Percentiles rank a stretch among this genome's conserved stretches.
Evolutionary conservation across 2,797 vertebrate species (phyloP).

Genomic region (Malurus leucopterus): DNA sequence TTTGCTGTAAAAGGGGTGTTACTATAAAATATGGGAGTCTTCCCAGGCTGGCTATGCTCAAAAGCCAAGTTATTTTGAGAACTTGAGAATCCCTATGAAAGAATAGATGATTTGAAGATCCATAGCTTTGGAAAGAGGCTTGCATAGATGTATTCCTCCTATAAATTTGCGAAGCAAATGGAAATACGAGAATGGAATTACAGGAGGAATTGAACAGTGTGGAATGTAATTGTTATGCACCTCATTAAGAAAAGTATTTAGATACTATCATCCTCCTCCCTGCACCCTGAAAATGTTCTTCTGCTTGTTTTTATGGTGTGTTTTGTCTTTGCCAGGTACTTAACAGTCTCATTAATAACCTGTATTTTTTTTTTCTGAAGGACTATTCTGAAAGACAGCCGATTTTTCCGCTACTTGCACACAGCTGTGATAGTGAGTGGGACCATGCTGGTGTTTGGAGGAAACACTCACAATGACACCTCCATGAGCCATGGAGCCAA

Average conservation of each 20-base stretch:
- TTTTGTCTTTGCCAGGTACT: background rate
- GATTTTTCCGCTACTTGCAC: constrained; percentile 94
- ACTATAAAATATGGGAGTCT: background rate
- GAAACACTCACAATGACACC: constrained; percentile 97
- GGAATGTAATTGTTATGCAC: background rate
- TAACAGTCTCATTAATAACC: accelerated
- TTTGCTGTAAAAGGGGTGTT: background rate
- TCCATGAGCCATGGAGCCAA: constrained; percentile 97
- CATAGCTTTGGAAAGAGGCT: background rate
- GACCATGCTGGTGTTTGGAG: constrained; percentile 93
- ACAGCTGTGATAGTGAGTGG: constrained; percentile 89
- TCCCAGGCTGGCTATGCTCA: background rate
- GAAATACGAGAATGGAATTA: background rate
- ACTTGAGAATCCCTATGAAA: background rate
- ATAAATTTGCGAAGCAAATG: background rate
- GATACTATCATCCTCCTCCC: background rate
- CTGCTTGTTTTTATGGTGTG: background rate
- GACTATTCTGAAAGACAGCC: constrained; percentile 91
- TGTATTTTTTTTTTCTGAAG: constrained; percentile 61
- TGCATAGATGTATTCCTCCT: background rate
- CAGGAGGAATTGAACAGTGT: background rate
- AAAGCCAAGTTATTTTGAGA: background rate
- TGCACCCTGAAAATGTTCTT: background rate
- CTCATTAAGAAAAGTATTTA: background rate
- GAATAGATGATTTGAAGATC: background rate